Conservation (phyloP, 2,113 vertebrate species). For the Mus pahari region DNA sequence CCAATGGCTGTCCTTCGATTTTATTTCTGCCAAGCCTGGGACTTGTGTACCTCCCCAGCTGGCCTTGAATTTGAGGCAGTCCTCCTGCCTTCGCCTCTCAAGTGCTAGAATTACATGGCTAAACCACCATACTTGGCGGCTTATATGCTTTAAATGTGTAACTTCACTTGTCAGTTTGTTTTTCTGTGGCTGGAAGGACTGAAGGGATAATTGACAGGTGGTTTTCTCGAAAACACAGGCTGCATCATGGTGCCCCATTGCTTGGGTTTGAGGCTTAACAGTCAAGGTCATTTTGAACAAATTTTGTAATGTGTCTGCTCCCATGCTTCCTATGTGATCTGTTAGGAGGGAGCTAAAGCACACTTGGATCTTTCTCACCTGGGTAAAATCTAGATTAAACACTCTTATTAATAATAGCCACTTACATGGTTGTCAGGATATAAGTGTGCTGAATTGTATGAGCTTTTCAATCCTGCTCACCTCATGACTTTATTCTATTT, state of each 20-base stretch:
- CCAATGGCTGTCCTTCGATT: background rate
- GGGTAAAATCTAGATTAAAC: background rate
- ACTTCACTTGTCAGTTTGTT: background rate
- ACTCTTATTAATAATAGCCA: background rate
- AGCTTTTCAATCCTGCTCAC: background rate
- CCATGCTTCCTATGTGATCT: background rate
- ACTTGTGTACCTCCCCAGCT: background rate
- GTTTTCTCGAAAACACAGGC: background rate
- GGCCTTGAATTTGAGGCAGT: background rate
- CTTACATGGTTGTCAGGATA: background rate
- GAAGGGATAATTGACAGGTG: background rate
- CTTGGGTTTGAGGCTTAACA: conserved; percentile 37
- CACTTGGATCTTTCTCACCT: background rate
- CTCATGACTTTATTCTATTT: background rate
- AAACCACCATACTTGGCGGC: background rate
- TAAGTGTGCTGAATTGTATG: background rate
- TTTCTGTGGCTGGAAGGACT: background rate
- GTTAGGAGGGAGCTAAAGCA: background rate
- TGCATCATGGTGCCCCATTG: background rate
- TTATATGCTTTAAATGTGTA: background rate
- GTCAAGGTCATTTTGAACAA: conserved; percentile 17
- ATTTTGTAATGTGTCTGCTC: background rate
- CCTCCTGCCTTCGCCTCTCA: background rate
- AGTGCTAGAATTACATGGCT: background rate
- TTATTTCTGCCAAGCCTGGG: too few relatives aligned